phyloP scores from a whole-genome alignment of 2,113 vertebrate genomes.

The Platichthys stellatus region DNA sequence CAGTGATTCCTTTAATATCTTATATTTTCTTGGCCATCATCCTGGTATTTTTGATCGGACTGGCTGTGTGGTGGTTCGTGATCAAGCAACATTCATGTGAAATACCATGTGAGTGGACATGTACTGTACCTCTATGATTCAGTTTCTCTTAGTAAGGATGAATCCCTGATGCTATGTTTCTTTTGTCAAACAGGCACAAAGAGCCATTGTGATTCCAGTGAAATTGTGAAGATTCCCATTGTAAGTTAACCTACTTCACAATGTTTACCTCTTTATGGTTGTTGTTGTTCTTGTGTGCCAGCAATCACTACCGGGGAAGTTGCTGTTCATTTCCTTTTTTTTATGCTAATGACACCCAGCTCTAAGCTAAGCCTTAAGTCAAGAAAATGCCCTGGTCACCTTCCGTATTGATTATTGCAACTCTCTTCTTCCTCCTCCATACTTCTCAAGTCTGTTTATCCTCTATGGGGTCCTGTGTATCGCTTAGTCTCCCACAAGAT shows the following conservation, averaged over 20 bases:
- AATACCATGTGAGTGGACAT: constrained; percentile 58
- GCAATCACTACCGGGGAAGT: no score
- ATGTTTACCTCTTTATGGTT: neutral
- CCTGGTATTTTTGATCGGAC: accelerated
- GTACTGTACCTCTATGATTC: neutral
- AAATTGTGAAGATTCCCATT: constrained; percentile 82
- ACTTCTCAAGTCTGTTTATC: no score
- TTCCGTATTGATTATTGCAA: no score
- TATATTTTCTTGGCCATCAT: constrained; percentile 6
- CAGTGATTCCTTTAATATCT: constrained; percentile 47
- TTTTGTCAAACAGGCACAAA: constrained; percentile 57
- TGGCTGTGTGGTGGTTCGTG: constrained; percentile 27
- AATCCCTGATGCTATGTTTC: constrained; percentile 11
- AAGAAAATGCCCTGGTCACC: no score
- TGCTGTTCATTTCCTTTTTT: no score
- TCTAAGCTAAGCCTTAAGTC: no score
- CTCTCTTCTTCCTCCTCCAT: no score
- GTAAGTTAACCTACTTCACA: constrained; percentile 64
- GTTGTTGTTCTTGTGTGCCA: neutral
- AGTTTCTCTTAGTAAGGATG: neutral
- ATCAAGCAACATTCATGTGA: constrained; percentile 44
- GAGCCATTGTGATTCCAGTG: constrained; percentile 55
- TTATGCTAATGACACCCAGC: no score
- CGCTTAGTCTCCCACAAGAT: no score
- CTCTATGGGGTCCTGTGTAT: no score